Evolutionary conservation across 2,888 invertebrate species (phyloP).

Genomic region (Mesoligia furuncula): DNA sequence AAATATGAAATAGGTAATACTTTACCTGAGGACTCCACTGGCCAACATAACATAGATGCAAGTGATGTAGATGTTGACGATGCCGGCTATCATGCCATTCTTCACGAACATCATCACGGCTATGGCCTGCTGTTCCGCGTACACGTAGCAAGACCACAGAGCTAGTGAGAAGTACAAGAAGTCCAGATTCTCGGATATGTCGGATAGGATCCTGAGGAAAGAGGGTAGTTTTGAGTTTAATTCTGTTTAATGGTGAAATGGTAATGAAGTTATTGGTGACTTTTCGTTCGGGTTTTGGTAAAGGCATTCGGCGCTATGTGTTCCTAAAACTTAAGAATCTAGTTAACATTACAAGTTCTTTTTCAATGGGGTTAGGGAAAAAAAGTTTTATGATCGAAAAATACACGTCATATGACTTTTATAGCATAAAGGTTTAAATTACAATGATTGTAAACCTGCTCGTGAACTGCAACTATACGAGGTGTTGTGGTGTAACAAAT

Average conservation of each 20-base stretch:
- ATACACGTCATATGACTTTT: too few species aligned
- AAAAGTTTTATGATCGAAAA: neutral
- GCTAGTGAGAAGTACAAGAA: constrained; percentile 93
- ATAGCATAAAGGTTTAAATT: neutral
- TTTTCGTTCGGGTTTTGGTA: neutral
- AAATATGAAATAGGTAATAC: too few species aligned
- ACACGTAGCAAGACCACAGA: constrained; percentile 96
- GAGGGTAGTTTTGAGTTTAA: neutral
- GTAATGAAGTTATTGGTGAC: neutral
- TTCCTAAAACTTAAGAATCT: neutral
- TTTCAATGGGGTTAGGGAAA: neutral
- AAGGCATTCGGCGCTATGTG: neutral
- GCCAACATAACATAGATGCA: constrained; percentile 93
- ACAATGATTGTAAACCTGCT: neutral
- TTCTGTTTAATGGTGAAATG: neutral
- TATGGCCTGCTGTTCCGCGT: constrained; percentile 96
- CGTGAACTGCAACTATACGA: neutral
- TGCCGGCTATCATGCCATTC: constrained; percentile 94
- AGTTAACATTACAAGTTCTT: neutral
- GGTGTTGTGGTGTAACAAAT: neutral
- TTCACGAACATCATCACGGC: constrained; percentile 95
- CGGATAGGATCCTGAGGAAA: constrained; percentile 89
- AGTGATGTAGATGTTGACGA: constrained; percentile 94
- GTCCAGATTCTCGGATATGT: constrained; percentile 89
- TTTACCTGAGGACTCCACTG: constrained; percentile 95